A percentile compares a stretch with the other conserved stretches of the same genome.
phyloP scores from a whole-genome alignment of 2,888 invertebrate genomes.

The Zelleria hepariella region DNA sequence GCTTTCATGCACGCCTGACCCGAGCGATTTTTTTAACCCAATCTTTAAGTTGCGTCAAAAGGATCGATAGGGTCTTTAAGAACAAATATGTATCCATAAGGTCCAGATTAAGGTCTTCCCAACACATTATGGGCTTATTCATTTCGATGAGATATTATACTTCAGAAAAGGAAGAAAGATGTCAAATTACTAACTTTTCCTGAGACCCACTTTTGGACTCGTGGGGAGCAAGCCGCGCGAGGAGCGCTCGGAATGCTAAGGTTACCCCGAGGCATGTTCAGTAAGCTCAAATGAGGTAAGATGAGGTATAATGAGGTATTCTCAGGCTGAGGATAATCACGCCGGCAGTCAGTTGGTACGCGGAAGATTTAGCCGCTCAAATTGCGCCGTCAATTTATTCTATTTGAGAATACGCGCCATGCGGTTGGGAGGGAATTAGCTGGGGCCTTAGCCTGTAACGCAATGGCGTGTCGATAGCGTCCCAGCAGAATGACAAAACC shows the following conservation, averaged over 20 bases:
- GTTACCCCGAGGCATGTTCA: neutral
- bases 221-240: neutral
- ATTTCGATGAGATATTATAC: too few relatives aligned
- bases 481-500: too few relatives aligned
- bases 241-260: neutral
- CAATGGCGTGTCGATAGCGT: too few relatives aligned
- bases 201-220: neutral
- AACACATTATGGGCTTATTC: too few relatives aligned
- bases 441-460: neutral
- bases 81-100: too few relatives aligned
- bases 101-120: too few relatives aligned
- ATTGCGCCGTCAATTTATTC: neutral
- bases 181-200: neutral
- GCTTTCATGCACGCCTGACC: too few relatives aligned
- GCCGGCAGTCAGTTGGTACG: neutral
- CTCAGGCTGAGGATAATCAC: constrained; percentile 1
- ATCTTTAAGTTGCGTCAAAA: too few relatives aligned
- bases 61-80: too few relatives aligned
- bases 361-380: constrained; percentile 1
- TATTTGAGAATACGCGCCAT: neutral
- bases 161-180: neutral
- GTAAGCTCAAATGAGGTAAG: neutral
- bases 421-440: neutral
- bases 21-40: too few relatives aligned
- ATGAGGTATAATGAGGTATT: constrained; percentile 4